These are phyloP conservation scores for Ginglymostoma cirratum DNA, from an alignment of 2,113 vertebrate genomes.

Conservation along the genomic window DNA sequence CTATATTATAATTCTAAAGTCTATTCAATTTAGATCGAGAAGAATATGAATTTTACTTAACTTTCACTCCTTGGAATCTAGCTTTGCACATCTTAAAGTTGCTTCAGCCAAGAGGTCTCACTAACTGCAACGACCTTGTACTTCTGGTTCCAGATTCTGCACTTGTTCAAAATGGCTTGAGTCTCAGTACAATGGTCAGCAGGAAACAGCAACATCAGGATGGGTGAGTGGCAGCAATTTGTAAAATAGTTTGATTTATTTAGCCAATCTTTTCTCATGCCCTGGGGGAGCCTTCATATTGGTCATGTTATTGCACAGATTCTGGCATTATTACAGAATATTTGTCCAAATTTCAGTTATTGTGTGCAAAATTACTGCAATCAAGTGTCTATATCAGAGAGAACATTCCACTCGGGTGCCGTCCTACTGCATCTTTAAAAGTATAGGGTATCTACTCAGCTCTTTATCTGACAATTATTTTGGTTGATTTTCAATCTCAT, in stretches of 20 bases:
- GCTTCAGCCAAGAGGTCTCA: background rate
- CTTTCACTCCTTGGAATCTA: background rate
- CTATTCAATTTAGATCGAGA: background rate
- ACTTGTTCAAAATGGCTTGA: background rate
- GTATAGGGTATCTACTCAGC: background rate
- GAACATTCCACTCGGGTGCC: background rate
- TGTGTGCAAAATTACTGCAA: background rate
- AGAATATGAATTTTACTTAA: background rate
- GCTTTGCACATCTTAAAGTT: background rate
- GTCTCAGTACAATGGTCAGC: background rate
- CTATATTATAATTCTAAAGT: background rate
- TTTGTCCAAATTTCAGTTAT: background rate
- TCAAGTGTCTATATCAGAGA: background rate
- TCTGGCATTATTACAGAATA: background rate
- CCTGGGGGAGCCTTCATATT: background rate
- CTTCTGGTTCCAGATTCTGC: background rate
- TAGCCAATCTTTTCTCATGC: background rate
- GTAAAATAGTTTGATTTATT: background rate
- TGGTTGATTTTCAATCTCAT: background rate
- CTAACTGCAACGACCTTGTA: background rate
- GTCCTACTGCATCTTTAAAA: background rate
- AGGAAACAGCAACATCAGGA: background rate
- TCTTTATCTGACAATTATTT: background rate
- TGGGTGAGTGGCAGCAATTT: background rate
- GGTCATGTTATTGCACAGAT: background rate